phyloP scores from a whole-genome alignment of 2,113 vertebrate species.

The Alethe diademata region DNA sequence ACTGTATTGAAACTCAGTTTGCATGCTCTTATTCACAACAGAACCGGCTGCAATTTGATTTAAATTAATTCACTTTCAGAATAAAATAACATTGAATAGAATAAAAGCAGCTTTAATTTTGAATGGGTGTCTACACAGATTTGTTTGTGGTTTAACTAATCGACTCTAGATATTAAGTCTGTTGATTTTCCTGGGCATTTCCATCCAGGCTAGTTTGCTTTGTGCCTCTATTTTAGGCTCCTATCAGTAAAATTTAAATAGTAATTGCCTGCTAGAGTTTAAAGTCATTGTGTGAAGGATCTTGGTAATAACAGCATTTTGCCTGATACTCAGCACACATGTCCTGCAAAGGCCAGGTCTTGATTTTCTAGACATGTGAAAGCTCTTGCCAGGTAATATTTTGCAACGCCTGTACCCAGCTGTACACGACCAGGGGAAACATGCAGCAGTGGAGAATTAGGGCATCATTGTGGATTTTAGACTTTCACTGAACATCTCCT shows the following conservation, averaged over 20 bases:
- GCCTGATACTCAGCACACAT: background rate
- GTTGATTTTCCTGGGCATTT: background rate
- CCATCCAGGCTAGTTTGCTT: background rate
- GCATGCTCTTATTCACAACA: slow-evolving; percentile 4
- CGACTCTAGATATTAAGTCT: slow-evolving; percentile 1
- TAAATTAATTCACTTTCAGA: slow-evolving; percentile 45
- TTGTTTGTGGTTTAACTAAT: slow-evolving; percentile 43
- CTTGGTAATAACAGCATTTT: background rate
- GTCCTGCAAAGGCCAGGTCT: background rate
- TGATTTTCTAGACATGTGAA: background rate
- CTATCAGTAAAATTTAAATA: background rate
- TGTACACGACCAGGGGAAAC: background rate
- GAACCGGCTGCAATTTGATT: slow-evolving; percentile 32
- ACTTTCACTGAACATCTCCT: background rate
- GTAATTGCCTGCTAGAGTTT: background rate
- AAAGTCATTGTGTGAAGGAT: background rate
- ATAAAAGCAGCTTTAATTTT: slow-evolving; percentile 28
- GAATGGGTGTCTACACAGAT: background rate
- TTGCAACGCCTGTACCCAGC: background rate
- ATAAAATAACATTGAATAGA: slow-evolving; percentile 22
- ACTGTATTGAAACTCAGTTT: slow-evolving; percentile 11
- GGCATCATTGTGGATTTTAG: background rate
- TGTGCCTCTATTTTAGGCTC: background rate
- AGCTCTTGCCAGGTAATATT: background rate
- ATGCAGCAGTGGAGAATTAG: background rate